A percentile compares a stretch with the other conserved stretches of the same genome.
Conservation (phyloP, 2,113 vertebrate species). For the Lycocorax pyrrhopterus region DNA sequence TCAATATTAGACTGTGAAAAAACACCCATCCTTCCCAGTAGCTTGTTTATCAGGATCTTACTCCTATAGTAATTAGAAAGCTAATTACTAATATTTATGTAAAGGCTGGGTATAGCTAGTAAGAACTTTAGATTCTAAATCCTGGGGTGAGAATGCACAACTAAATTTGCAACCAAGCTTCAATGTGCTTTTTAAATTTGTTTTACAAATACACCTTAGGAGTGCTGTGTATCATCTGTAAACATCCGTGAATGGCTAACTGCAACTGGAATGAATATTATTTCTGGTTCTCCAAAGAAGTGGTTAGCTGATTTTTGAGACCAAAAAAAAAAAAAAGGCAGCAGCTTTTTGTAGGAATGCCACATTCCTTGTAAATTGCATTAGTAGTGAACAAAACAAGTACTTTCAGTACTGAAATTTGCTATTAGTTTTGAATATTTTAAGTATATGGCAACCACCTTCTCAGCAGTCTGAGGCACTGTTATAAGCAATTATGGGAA, state of each 20-base stretch:
- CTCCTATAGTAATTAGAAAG: background rate
- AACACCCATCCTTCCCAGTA: background rate
- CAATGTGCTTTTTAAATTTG: background rate
- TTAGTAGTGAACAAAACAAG: background rate
- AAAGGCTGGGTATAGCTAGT: background rate
- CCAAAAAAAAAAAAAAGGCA: rapidly evolving
- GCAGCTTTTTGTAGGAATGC: background rate
- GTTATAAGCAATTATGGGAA: background rate
- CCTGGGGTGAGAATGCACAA: background rate
- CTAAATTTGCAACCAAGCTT: background rate
- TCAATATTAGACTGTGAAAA: background rate
- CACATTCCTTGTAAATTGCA: background rate
- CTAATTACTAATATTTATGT: background rate
- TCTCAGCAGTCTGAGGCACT: background rate
- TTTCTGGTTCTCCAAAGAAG: background rate
- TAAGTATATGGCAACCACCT: background rate
- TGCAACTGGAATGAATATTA: background rate
- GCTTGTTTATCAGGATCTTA: background rate
- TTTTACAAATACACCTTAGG: background rate
- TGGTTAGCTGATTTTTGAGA: background rate
- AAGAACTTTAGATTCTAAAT: background rate
- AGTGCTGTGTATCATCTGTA: background rate
- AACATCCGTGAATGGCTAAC: background rate
- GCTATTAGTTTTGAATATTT: background rate
- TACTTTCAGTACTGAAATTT: background rate